These are phyloP conservation scores for Heliconius hermathena DNA, from an alignment of 1,140 invertebrate genomes.

Conservation along the genomic window DNA sequence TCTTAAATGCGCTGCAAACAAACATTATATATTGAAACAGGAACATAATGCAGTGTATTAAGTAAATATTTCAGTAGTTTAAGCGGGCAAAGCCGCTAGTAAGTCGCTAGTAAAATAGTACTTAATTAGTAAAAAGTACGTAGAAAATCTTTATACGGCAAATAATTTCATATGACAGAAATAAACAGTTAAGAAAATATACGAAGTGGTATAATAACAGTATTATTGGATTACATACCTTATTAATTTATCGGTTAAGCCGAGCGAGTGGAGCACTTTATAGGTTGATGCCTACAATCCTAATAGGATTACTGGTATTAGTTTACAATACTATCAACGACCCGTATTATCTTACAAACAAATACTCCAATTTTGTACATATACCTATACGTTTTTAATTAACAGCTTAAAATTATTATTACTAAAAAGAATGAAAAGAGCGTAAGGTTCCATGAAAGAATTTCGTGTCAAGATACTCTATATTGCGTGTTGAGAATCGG, in stretches of 20 bases:
- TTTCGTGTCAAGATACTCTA: neutral
- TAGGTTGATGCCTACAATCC: conserved; percentile 8
- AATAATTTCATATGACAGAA: neutral
- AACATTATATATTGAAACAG: no score
- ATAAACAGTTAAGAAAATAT: neutral
- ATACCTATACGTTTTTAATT: neutral
- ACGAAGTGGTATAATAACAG: neutral
- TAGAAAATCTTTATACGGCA: no score
- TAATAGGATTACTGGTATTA: conserved; percentile 15
- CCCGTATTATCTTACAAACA: conserved; percentile 3
- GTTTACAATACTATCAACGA: conserved; percentile 1
- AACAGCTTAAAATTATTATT: no score
- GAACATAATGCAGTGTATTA: no score
- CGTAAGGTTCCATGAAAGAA: neutral
- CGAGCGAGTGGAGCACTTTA: conserved; percentile 5
- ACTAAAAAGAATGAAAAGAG: no score
- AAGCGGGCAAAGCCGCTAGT: no score
- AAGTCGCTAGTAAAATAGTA: no score
- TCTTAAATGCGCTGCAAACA: no score
- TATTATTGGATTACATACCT: conserved; percentile 4
- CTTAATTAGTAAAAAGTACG: no score
- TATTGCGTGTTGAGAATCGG: no score
- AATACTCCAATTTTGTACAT: neutral
- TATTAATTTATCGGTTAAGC: conserved; percentile 6
- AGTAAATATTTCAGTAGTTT: no score